Evolutionary conservation across 2,113 vertebrate genomes (phyloP).

Genomic region (Phoenicopterus ruber): DNA sequence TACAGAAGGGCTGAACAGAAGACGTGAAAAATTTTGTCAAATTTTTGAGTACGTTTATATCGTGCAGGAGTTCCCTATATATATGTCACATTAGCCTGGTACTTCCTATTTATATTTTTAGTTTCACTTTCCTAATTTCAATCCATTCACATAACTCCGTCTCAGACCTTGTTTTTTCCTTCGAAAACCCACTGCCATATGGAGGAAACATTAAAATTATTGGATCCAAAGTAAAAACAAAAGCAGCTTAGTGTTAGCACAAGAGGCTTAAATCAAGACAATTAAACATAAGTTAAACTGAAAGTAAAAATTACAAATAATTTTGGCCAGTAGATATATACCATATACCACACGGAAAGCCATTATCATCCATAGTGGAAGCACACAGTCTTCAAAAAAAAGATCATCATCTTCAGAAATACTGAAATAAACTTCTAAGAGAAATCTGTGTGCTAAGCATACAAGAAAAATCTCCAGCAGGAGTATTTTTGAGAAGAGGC

Average conservation of each 20-base stretch:
- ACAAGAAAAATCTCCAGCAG: not conserved
- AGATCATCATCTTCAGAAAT: not conserved
- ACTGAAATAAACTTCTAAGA: not conserved
- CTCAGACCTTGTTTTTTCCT: constrained; percentile 29
- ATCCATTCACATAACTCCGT: not conserved
- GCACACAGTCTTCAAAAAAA: not conserved
- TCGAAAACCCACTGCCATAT: constrained; percentile 45
- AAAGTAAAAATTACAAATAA: constrained; percentile 54
- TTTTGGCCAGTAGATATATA: not conserved
- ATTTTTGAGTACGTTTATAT: not conserved
- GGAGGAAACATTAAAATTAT: constrained; percentile 66
- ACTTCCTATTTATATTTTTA: not conserved
- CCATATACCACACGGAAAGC: not conserved
- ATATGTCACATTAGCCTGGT: not conserved
- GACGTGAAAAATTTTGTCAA: not conserved
- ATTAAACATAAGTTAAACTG: constrained; percentile 55
- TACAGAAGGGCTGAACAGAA: not conserved
- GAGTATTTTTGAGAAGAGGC: not conserved
- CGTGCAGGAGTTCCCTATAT: not conserved
- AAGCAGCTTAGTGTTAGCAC: constrained; percentile 53
- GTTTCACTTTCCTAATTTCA: constrained; percentile 38
- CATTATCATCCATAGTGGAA: not conserved
- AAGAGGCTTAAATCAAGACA: constrained; percentile 60
- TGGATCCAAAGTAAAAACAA: constrained; percentile 63
- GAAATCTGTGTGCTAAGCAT: not conserved